Conservation (phyloP, 2,113 vertebrate species). For the Egretta garzetta region DNA sequence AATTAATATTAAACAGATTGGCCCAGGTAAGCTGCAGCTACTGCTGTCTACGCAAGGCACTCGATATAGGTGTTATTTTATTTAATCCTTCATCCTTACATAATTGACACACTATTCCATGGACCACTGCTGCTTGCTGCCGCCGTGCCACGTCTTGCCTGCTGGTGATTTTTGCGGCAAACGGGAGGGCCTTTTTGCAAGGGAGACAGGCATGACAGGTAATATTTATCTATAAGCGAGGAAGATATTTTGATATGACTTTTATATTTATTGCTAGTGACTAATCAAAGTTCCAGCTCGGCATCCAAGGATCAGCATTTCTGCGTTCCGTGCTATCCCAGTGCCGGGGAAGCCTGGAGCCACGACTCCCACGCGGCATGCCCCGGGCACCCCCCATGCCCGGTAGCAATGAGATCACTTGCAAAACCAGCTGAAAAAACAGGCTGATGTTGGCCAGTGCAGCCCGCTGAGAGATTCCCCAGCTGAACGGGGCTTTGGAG, state of each 20-base stretch:
- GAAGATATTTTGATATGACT: slow-evolving; percentile 20
- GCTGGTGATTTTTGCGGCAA: neutral
- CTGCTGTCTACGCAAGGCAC: neutral
- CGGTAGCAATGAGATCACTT: neutral
- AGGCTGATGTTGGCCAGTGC: neutral
- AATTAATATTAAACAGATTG: neutral
- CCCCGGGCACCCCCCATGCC: neutral
- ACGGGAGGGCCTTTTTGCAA: neutral
- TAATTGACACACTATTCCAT: neutral
- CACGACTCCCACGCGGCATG: neutral
- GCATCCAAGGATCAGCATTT: slow-evolving; percentile 14
- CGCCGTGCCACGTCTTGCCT: neutral
- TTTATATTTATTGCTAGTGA: slow-evolving; percentile 39
- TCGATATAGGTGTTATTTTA: neutral
- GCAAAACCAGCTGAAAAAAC: neutral
- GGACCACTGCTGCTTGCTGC: neutral
- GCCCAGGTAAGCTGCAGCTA: neutral
- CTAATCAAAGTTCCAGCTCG: slow-evolving; percentile 33
- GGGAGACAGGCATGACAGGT: neutral
- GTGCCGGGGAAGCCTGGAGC: neutral
- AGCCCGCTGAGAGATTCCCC: neutral
- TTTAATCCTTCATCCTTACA: neutral
- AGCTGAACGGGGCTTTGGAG: neutral
- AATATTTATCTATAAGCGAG: slow-evolving; percentile 43
- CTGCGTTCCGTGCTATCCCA: neutral